Evolutionary conservation across 2,113 vertebrate species (phyloP), one percentile per base, ranked within the genome.

Genomic region (Canis aureus): DNA sequence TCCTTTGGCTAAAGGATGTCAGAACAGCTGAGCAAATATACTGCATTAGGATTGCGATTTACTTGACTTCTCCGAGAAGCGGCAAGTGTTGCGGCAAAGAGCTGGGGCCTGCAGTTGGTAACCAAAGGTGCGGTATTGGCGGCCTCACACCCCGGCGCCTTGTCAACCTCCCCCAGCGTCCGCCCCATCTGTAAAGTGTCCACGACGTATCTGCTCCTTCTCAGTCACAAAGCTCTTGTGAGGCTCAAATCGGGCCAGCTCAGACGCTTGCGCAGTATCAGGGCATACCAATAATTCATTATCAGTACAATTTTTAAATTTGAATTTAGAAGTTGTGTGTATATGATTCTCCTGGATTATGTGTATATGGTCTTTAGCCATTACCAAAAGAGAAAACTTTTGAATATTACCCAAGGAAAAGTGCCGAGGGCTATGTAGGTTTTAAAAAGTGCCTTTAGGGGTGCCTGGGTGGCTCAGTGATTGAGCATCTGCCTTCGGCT

Each of bases 301-400:
- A 38, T 53, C 53, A 35, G 29, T 73, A 57, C 38, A 79, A 32
- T 66, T 93, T 71, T 82, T 87, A 55, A 81, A 76, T 89, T 76
- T 66, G 64, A 90, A 74, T 76, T 79, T 89, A 57, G 17, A 88
- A 91, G 32, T 59, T 64, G 5, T 22, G 2, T 85, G 4, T 62
- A 23, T 38, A 11, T 67, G 12, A 35, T 69, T 78, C 62, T 95
- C 94, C 74, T 80, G 17, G 25, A 76, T 76, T 62, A 12, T 76
- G 4, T 89, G n/a, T 82, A 13, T 74, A 15, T 57, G 51, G 8
- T 69, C n/a, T 81, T 93, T 19, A 43, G 55, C 49, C 38, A 53
- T 84, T 69, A 89, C 19, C 69, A 81, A 69, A 55, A 79, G 17
- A 81, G 38, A 73, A 8, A 78, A 57, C 43, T 87, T 93, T 83